Percentiles rank a stretch among this genome's conserved stretches.
Conservation (phyloP, 1,140 invertebrate genomes). For the Sarcophaga peregrina region DNA sequence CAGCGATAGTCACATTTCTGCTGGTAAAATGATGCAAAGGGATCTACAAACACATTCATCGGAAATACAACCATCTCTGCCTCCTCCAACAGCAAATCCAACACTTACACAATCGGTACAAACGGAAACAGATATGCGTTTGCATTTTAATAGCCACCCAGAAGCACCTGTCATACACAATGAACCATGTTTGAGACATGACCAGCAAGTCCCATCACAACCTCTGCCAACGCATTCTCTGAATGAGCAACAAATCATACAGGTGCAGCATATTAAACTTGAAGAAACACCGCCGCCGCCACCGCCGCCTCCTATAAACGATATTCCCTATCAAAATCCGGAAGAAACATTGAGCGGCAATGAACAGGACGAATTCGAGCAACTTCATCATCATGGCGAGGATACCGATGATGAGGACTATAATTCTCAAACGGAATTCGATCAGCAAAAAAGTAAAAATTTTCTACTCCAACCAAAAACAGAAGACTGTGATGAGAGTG, state of each 20-base stretch:
- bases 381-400: not conserved
- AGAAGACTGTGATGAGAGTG: conserved; percentile 13
- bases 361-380: not conserved
- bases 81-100: not conserved
- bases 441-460: not conserved
- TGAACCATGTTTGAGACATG: not conserved
- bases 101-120: not conserved
- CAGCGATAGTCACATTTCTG: conserved; percentile 7
- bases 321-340: conserved; percentile 21
- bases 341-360: not conserved
- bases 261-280: conserved; percentile 29
- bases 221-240: not conserved
- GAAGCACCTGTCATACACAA: not conserved
- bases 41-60: not conserved
- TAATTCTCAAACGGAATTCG: not conserved
- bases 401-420: not conserved
- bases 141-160: not conserved
- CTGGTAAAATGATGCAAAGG: not conserved
- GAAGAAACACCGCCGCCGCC: not conserved
- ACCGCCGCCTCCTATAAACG: not conserved
- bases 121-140: not conserved
- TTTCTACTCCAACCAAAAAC: not conserved
- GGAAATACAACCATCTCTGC: not conserved
- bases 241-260: not conserved
- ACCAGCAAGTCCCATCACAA: conserved; percentile 1